Evolutionary conservation across 2,113 vertebrate species (phyloP), one percentile per base, ranked within the genome.

Genomic region (Mirounga angustirostris): DNA sequence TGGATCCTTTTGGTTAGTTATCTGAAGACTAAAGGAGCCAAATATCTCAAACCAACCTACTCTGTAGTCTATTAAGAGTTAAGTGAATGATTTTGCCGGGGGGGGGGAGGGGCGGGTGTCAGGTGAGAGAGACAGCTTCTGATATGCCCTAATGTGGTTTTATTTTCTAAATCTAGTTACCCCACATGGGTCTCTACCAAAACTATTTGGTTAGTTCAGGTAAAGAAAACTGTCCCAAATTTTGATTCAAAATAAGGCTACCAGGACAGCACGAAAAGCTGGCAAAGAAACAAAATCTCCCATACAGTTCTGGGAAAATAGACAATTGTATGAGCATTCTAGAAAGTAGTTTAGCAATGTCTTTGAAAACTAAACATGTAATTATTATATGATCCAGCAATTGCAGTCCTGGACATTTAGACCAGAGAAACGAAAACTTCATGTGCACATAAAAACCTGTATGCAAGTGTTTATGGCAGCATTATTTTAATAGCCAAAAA

Each of bases 41-140:
- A 33, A 54, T 59, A 43, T 80, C 46, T 63, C 43, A 58, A 59
- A 71, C 10, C 50, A 15, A 73, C 14, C 26, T n/a, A 54, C 16
- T 40, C 1, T 54, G 9, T n/a, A 88, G n/a, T 36, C 33, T 96
- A 26, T 40, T 59, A 87, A 79, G 46, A 82, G 67, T 83, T 59
- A 76, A 91, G 21, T 89, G 65, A 86, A 84, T 61, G 5, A 67
- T 84, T 46, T 50, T 3, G 1, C 26, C 7, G 8, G 10, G 5
- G 33, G 0, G 2, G 0, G 0, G 1, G 24, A 0, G 40, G 40
- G 3, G 40, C 40, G 40, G 3, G 0, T 1, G 46, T 9, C 7
- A 1, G 46, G 46, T 22, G 22, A 13, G n/a, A 43, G 56, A 76
- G 54, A 24, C 5, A 67, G 59, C 15, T 43, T 63, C 19, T 79